Evolutionary conservation across 2,113 vertebrate species (phyloP).

Genomic region (Mesembrinibis cayennensis): DNA sequence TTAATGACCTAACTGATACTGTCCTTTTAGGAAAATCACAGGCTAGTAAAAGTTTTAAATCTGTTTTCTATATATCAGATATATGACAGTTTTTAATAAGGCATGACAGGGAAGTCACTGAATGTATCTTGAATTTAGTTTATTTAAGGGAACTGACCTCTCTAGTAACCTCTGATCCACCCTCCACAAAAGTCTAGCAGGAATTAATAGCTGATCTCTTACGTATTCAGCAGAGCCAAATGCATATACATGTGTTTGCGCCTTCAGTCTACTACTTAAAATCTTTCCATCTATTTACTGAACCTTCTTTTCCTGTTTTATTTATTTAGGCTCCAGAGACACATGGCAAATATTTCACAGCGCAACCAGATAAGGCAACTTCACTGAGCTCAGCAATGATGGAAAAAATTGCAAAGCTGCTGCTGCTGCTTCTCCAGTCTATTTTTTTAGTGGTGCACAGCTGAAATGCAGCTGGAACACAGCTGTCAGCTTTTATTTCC

Average conservation of each 20-base stretch:
- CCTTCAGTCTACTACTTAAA: not conserved
- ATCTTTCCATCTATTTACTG: not conserved
- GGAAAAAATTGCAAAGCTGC: slow-evolving; percentile 25
- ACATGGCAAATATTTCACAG: slow-evolving; percentile 23
- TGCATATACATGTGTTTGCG: not conserved
- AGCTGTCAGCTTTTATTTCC: slow-evolving; percentile 69
- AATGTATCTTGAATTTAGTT: not conserved
- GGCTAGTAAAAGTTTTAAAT: not conserved
- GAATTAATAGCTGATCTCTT: not conserved
- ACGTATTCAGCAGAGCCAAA: not conserved
- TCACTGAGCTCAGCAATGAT: not conserved
- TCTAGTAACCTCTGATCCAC: not conserved
- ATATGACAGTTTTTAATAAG: not conserved
- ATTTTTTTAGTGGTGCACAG: slow-evolving; percentile 52
- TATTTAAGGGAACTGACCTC: not conserved
- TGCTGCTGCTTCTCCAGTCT: not conserved
- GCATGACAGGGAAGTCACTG: not conserved
- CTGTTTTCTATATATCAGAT: not conserved
- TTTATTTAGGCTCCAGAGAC: slow-evolving; percentile 29
- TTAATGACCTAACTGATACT: not conserved
- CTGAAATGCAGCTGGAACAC: slow-evolving; percentile 68
- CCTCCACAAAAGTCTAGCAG: not conserved
- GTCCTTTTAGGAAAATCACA: not conserved
- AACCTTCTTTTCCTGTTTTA: slow-evolving; percentile 44
- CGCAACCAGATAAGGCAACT: slow-evolving; percentile 16